Evolutionary conservation across 2,797 vertebrate species (phyloP).

Genomic region (Chanos chanos): DNA sequence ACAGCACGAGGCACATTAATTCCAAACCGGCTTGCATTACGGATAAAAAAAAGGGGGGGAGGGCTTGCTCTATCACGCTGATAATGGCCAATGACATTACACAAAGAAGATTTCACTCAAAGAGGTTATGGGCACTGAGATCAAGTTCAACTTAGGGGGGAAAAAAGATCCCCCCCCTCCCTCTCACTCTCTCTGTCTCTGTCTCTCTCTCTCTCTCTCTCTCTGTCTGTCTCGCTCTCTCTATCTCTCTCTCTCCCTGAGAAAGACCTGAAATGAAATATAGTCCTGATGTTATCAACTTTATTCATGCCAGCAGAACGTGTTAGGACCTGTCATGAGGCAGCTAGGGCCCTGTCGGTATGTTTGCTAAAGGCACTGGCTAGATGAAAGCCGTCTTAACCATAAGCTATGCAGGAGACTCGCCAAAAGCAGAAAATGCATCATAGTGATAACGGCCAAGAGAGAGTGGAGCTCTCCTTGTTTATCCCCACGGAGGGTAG

Average conservation of each 20-base stretch:
- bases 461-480: slow-evolving; percentile 41
- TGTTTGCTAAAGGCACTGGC: slow-evolving; percentile 72
- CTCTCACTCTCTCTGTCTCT: not conserved
- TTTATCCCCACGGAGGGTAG: slow-evolving; percentile 34
- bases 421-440: slow-evolving; percentile 76
- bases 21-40: too few relatives aligned
- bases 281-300: slow-evolving; percentile 71
- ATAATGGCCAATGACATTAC: too few relatives aligned
- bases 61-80: too few relatives aligned
- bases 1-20: too few relatives aligned
- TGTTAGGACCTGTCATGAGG: slow-evolving; percentile 70
- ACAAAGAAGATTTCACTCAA: too few relatives aligned
- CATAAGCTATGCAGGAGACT: slow-evolving; percentile 76
- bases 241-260: slow-evolving; percentile 52
- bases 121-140: too few relatives aligned
- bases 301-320: slow-evolving; percentile 72
- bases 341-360: slow-evolving; percentile 60
- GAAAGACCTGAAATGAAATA: slow-evolving; percentile 65
- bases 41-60: too few relatives aligned
- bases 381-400: slow-evolving; percentile 77
- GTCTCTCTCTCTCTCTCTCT: not conserved
- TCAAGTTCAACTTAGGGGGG: too few relatives aligned
- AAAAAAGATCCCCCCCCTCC: too few relatives aligned
- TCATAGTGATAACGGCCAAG: slow-evolving; percentile 66
- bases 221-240: not conserved